phyloP scores from a whole-genome alignment of 2,797 vertebrate genomes.

The Acropternis orthonyx region DNA sequence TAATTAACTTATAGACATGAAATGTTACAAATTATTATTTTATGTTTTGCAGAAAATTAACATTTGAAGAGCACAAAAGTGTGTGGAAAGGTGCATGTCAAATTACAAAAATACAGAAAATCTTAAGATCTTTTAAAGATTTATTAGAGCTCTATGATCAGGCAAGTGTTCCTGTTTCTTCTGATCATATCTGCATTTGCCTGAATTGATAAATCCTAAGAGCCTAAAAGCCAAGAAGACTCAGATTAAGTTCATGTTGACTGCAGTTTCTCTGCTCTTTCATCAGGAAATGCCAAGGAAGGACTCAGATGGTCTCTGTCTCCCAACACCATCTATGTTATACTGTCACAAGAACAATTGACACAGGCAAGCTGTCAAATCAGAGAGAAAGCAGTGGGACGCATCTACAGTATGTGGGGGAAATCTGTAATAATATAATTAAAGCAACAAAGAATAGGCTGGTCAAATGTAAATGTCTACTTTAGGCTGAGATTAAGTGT shows the following conservation, averaged over 20 bases:
- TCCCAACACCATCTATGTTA: not conserved
- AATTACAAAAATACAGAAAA: not conserved
- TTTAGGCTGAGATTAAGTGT: conserved; percentile 18
- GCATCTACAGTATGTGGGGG: not conserved
- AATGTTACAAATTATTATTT: not conserved
- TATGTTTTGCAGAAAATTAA: not conserved
- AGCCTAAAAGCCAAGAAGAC: not conserved
- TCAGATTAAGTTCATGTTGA: not conserved
- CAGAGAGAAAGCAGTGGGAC: not conserved
- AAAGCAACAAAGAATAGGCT: not conserved
- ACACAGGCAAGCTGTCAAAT: not conserved
- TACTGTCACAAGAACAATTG: not conserved
- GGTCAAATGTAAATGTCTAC: conserved; percentile 22
- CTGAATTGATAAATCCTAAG: not conserved
- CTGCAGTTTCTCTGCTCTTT: not conserved
- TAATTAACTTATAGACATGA: not conserved
- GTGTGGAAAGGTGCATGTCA: not conserved
- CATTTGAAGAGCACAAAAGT: not conserved
- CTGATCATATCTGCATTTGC: not conserved
- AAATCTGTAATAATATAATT: conserved; percentile 31
- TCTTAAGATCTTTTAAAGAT: not conserved
- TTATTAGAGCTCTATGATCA: not conserved
- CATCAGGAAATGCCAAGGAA: not conserved
- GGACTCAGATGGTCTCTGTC: not conserved
- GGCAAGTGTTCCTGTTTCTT: not conserved